phyloP scores from a whole-genome alignment of 2,888 invertebrate genomes.

The Odontomyia ornata region DNA sequence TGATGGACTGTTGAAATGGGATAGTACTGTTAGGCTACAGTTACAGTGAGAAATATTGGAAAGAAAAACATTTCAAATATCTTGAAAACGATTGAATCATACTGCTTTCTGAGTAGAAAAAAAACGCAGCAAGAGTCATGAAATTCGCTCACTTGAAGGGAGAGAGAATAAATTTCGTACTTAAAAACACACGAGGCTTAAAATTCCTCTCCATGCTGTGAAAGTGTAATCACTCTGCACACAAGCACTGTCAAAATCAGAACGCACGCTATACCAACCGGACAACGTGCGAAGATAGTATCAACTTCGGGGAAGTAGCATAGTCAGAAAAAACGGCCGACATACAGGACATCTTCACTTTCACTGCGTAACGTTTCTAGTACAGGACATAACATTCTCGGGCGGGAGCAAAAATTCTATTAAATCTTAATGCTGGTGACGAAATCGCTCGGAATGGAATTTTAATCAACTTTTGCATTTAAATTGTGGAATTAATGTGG shows the following conservation, averaged over 20 bases:
- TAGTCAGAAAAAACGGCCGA: neutral
- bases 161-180: too few species aligned
- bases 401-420: conserved; percentile 51
- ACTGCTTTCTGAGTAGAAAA: too few species aligned
- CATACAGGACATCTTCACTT: conserved; percentile 27
- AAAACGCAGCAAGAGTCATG: too few species aligned
- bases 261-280: too few species aligned
- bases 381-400: conserved; percentile 12
- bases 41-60: too few species aligned
- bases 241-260: too few species aligned
- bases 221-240: too few species aligned
- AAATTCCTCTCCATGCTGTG: too few species aligned
- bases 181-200: too few species aligned
- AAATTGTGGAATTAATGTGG: conserved; percentile 52
- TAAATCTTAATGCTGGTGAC: conserved; percentile 52
- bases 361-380: neutral
- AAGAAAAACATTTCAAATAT: too few species aligned
- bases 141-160: too few species aligned
- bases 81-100: too few species aligned
- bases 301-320: neutral
- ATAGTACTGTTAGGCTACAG: neutral
- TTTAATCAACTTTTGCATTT: conserved; percentile 54
- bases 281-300: neutral
- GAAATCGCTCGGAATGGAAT: conserved; percentile 52
- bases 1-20: neutral